A percentile compares a stretch with the other conserved stretches of the same genome.
Evolutionary conservation across 2,113 vertebrate species (phyloP).

Genomic region (Sorex araneus): DNA sequence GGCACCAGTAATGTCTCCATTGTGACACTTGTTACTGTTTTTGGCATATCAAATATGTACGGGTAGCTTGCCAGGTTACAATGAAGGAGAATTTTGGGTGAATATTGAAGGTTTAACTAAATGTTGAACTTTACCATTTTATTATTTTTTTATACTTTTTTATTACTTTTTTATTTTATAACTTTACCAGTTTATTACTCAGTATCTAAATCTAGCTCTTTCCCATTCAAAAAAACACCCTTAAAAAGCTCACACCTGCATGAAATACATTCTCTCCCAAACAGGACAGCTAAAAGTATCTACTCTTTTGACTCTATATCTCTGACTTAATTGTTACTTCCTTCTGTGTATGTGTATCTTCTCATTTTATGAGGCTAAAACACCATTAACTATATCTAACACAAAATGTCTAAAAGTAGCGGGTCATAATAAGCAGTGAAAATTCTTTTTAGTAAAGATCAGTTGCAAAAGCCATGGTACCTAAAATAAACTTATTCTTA

Average conservation of each 20-base stretch:
- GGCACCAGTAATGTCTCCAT: too few species aligned
- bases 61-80: too few species aligned
- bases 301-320: background rate
- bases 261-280: background rate
- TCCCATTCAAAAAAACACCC: background rate
- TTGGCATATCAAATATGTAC: too few species aligned
- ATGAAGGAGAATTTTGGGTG: background rate
- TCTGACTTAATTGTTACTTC: background rate
- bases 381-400: background rate
- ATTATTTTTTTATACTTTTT: too few species aligned
- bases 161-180: too few species aligned
- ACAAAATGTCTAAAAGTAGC: background rate
- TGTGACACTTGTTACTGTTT: too few species aligned
- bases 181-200: too few species aligned
- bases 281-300: background rate
- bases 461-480: background rate
- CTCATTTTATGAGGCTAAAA: background rate
- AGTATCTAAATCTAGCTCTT: background rate
- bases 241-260: background rate
- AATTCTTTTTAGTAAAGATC: background rate
- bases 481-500: background rate
- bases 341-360: background rate
- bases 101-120: slow-evolving; percentile 23
- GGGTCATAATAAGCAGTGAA: background rate
- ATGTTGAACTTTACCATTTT: slow-evolving; percentile 1